Evolutionary conservation across 2,113 vertebrate species (phyloP).

Genomic region (Pithys albifrons): DNA sequence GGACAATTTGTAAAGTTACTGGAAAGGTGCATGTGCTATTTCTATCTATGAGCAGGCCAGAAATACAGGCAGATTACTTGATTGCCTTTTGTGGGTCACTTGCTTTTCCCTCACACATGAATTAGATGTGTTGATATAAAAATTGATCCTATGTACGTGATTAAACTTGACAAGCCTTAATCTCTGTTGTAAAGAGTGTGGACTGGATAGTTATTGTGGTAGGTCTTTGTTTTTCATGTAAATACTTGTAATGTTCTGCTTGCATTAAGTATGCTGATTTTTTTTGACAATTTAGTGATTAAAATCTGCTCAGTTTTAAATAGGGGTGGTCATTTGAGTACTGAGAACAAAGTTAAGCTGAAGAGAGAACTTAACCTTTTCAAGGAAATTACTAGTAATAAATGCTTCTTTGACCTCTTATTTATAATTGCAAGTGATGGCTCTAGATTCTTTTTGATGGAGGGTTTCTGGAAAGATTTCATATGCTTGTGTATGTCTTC

Average conservation of each 20-base stretch:
- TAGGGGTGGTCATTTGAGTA: conserved; percentile 18
- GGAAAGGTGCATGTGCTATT: background rate
- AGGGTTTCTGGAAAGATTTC: background rate
- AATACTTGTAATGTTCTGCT: conserved; percentile 13
- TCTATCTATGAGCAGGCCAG: background rate
- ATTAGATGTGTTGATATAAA: background rate
- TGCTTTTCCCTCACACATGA: background rate
- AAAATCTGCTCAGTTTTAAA: conserved; percentile 33
- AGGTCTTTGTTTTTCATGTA: conserved; percentile 43
- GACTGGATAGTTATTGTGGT: background rate
- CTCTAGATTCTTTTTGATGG: background rate
- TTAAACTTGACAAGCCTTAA: conserved; percentile 14
- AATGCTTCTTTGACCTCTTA: background rate
- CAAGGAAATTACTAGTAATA: background rate
- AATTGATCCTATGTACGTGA: background rate
- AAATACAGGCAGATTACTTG: background rate
- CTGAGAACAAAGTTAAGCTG: background rate
- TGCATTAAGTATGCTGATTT: background rate
- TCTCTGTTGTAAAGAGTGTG: background rate
- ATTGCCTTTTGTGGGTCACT: background rate
- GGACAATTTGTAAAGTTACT: background rate
- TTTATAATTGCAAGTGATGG: background rate
- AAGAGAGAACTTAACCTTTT: background rate
- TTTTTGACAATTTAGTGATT: background rate
- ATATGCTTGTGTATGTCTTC: background rate